Conservation (phyloP, 92 coral and sea anemone genomes). For the Siderastrea siderea region DNA sequence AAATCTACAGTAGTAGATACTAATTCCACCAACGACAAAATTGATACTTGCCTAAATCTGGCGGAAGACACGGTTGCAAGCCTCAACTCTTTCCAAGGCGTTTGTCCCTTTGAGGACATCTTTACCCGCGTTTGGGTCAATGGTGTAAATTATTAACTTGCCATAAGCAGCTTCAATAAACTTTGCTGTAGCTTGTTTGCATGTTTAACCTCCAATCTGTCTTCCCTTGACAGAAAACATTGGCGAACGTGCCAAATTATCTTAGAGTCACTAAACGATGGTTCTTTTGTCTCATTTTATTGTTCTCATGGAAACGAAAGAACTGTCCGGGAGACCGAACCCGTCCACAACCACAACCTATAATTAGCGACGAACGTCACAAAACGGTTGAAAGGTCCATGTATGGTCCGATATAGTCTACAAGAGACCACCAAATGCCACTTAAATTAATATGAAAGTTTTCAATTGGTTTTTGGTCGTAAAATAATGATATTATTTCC, state of each 20-base stretch:
- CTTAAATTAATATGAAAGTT: not conserved
- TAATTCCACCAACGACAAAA: not conserved
- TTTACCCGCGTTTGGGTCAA: not conserved
- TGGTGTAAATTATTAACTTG: not conserved
- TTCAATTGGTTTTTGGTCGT: not conserved
- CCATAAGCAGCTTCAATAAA: not conserved
- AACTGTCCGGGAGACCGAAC: not conserved
- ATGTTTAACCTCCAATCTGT: slow-evolving; percentile 1
- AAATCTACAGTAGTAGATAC: not conserved
- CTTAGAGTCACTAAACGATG: slow-evolving; percentile 1
- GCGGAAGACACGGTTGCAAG: slow-evolving; percentile 76
- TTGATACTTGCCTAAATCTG: slow-evolving; percentile 75
- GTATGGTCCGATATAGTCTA: not conserved
- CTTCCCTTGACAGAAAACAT: not conserved
- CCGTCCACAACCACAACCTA: slow-evolving; percentile 22
- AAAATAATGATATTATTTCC: not conserved
- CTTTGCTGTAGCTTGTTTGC: slow-evolving; percentile 25
- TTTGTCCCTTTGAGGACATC: slow-evolving; percentile 25
- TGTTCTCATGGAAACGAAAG: slow-evolving; percentile 48
- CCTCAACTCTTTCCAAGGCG: slow-evolving; percentile 81
- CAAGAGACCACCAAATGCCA: not conserved
- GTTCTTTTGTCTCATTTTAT: slow-evolving; percentile 1
- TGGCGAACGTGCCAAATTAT: slow-evolving; percentile 18
- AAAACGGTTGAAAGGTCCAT: slow-evolving; percentile 15
- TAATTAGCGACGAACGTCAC: slow-evolving; percentile 36